phyloP scores from a whole-genome alignment of 2,888 invertebrate genomes.

The Lithosia quadra region DNA sequence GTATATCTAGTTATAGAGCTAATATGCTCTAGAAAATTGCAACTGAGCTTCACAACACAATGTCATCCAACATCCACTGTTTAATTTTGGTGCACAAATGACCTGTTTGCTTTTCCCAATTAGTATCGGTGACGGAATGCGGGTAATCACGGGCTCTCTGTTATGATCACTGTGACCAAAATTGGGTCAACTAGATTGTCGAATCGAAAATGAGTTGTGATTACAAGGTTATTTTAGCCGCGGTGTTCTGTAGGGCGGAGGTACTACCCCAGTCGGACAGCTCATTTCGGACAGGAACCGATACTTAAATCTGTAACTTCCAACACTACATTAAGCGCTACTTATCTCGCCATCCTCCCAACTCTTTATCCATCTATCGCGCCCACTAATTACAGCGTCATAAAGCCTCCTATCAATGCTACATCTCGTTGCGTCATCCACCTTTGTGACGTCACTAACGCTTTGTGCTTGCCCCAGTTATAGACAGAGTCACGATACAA shows the following conservation, averaged over 20 bases:
- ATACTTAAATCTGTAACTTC: background rate
- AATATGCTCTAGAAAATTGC: background rate
- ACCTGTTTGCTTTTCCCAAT: conserved; percentile 10
- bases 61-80: conserved; percentile 1
- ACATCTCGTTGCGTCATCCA: conserved; percentile 27
- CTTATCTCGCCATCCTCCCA: background rate
- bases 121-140: conserved; percentile 4
- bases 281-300: no score
- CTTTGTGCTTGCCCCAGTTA: conserved; percentile 40
- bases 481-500: conserved; percentile 19
- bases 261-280: no score
- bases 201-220: background rate
- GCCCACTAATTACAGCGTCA: conserved; percentile 43
- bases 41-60: background rate
- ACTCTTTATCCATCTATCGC: conserved; percentile 3
- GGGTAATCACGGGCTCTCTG: background rate
- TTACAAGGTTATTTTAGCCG: no score
- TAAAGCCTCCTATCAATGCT: conserved; percentile 27
- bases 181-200: background rate
- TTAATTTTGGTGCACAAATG: conserved; percentile 14
- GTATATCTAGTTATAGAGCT: background rate
- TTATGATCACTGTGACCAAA: background rate
- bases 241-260: no score
- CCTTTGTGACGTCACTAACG: conserved; percentile 49
- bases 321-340: background rate